Base-by-base conservation (phyloP, 2,888 invertebrate genomes). In the Zaprionus bogoriensis region DNA sequence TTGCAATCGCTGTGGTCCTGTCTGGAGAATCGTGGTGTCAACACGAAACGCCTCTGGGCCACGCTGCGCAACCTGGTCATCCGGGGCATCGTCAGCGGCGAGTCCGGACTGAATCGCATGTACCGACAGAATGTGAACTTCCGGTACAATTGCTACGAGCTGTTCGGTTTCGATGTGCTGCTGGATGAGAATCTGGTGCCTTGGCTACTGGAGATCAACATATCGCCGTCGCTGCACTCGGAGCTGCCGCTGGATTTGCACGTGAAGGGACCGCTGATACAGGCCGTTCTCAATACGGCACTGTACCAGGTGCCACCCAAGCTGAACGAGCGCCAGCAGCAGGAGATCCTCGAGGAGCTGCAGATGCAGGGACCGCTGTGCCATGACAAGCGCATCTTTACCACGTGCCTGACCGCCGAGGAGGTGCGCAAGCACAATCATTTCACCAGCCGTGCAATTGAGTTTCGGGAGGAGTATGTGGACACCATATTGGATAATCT, bases 191-290 rank as follows among this genome's bases (percentile, higher is more conserved):
- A 95, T 76, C 92, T 98, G 47, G 96, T 97, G 87, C 98, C 99
- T 0, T 99, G 99, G 99, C 92, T 99, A 27, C 92, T 99, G 67
- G 99, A 99, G 93, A 97, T 96, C 38, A 97, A 97, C 90, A 97
- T 97, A 82, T 97, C 97, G 0, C 97, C 97, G 2, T 96, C 96
- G n/a, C 90, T 97, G 51, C 97, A 97, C 92, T 96, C 96, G 51
- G 94, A 96, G 23, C 95, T 97, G 6, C 95, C 96, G 0, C 91
- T 99, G 53, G 99, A 99, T 91, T 93, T 96, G 68, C 96, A 96
- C 85, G 97, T 99, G 44, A 99, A 99, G 89, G 98, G 97, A 0
- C 97, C 98, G 0, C 92, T 99, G 83, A 96, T 99, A 36, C 93
- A 94, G 69, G 95, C 97, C 36, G 94, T 99, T 54, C 94, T 99